Conservation (phyloP, 2,113 vertebrate genomes). For the Garra rufa region DNA sequence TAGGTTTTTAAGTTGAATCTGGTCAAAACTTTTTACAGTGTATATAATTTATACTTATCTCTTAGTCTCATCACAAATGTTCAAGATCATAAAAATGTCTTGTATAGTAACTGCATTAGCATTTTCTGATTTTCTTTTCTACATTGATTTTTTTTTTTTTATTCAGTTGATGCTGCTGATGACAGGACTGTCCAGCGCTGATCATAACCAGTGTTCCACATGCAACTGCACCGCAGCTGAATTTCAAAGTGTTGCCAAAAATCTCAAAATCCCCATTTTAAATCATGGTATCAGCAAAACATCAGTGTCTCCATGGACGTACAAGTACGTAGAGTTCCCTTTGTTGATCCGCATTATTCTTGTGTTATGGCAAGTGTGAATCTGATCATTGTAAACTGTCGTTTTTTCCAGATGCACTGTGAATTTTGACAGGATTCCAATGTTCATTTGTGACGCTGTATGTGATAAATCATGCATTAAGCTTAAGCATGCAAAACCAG, state of each 20-base stretch:
- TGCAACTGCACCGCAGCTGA: background rate
- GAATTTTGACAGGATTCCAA: background rate
- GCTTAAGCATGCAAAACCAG: constrained; percentile 6
- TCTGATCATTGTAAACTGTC: background rate
- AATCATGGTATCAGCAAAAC: background rate
- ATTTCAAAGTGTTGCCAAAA: background rate
- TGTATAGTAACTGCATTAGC: no score
- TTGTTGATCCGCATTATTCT: background rate
- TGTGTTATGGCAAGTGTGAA: background rate
- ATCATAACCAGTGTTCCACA: background rate
- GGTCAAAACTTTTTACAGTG: no score
- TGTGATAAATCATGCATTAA: constrained; percentile 1
- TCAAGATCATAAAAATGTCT: no score
- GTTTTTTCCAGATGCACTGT: background rate
- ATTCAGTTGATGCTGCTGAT: background rate
- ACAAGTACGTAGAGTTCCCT: background rate
- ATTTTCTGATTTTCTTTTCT: no score
- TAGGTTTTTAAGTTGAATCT: no score
- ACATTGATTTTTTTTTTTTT: background rate
- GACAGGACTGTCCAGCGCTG: background rate
- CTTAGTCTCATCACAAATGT: no score
- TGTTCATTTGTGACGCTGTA: background rate
- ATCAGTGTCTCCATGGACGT: background rate
- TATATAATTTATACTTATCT: no score
- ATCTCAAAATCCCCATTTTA: background rate